Percentiles rank a stretch among this genome's conserved stretches.
These are phyloP conservation scores for Tachysurus fulvidraco DNA, from an alignment of 2,113 vertebrate species.

Conservation along the genomic window DNA sequence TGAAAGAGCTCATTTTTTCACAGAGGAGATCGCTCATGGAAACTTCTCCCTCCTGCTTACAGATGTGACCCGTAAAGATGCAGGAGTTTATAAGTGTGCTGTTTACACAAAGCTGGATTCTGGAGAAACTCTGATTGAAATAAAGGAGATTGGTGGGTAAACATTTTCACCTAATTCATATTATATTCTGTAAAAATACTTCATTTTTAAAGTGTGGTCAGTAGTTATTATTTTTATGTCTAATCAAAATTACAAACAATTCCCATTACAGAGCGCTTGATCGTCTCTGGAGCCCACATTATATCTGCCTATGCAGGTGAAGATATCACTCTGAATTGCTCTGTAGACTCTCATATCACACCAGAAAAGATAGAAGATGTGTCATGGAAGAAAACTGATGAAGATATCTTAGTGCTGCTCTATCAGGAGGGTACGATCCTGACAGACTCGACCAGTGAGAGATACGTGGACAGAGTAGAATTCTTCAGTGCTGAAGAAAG, in stretches of 20 bases:
- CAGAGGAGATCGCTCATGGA: background rate
- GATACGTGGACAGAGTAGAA: background rate
- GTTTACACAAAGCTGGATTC: background rate
- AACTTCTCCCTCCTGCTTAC: slow-evolving; percentile 33
- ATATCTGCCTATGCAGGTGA: slow-evolving; percentile 14
- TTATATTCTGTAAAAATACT: background rate
- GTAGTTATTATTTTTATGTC: background rate
- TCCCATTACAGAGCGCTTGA: slow-evolving; percentile 12
- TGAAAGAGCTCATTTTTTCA: slow-evolving; percentile 20
- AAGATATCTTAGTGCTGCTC: slow-evolving; percentile 12
- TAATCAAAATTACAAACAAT: background rate
- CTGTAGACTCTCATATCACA: slow-evolving; percentile 6
- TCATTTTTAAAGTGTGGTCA: background rate
- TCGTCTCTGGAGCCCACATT: background rate
- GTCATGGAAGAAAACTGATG: slow-evolving; percentile 11
- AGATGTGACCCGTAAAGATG: background rate
- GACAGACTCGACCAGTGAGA: background rate
- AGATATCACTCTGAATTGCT: slow-evolving; percentile 38
- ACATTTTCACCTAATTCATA: background rate
- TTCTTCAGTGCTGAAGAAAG: slow-evolving; percentile 16
- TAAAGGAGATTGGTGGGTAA: slow-evolving; percentile 16
- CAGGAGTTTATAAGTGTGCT: slow-evolving; percentile 21
- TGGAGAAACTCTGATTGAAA: background rate
- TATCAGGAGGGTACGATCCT: background rate
- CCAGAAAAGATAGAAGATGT: slow-evolving; percentile 4